Evolutionary conservation across 2,797 vertebrate species (phyloP), one percentile per base, ranked within the genome.

Genomic region (Cyprinella venusta): DNA sequence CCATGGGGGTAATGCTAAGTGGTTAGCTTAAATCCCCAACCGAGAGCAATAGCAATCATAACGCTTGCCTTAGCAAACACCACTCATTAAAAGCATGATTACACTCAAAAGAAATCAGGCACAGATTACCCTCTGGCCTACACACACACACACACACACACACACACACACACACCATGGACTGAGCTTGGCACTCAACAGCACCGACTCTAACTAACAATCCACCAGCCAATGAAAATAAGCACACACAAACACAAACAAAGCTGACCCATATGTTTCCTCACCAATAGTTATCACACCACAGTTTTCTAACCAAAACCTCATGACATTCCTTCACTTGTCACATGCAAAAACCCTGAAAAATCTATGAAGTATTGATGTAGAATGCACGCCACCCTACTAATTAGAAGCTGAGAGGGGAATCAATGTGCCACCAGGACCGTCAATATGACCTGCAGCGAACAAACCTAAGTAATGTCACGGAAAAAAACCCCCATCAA

Each of bases 351-450:
- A 83, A 33, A 18, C 18, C 69, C 48, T 2, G 12, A 8, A 8
- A 36, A 61, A 69, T 83, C 81, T 6, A 77, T 83, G 6, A 59
- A 61, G 74, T 70, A 70, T 77, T 76, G 64, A 83, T 63, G 52
- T 21, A 36, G 18, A 61, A 77, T 40, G 26, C 64, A 77, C 38
- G 24, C 33, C 36, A 63, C 15, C 26, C 45, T 24, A 40, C 50
- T 84, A 71, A 86, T 70, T 69, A 80, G 76, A 50, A 21, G 70
- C 24, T 40, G 63, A 83, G 64, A n/a, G 48, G 13, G 67, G 69
- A 82, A 82, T 89, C 77, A 80, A 86, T 84, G 64, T 80, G 61
- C 76, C 85, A 85, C 71, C 69, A 81, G 68, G 65, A 80, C 36
- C 64, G 24, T 30, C 16, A 75, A 80, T 70, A 86, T 67, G 69